Conservation (phyloP, 1,140 invertebrate species). For the Heliconius himera region DNA sequence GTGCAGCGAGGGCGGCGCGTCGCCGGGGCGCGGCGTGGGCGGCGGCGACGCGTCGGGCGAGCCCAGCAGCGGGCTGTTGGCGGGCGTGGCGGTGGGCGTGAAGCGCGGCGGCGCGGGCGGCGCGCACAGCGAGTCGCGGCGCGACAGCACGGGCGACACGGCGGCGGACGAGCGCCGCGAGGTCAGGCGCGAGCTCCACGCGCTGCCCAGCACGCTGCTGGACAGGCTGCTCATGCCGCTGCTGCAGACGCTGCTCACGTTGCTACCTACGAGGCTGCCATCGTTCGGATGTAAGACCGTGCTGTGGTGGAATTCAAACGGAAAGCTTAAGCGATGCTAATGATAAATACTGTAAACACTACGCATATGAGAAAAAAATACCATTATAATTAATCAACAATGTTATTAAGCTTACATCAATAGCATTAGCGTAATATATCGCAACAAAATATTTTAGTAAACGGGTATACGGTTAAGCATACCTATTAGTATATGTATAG, state of each 20-base stretch:
- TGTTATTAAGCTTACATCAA: conserved; percentile 13
- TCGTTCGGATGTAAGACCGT: conserved; percentile 94
- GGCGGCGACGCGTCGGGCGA: conserved; percentile 87
- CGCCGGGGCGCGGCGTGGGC: conserved; percentile 90
- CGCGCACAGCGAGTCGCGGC: conserved; percentile 83
- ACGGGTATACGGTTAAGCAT: background rate
- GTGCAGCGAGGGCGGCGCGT: conserved; percentile 83
- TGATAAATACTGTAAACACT: conserved; percentile 21
- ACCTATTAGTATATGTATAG: conserved; percentile 93
- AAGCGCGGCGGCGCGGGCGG: conserved; percentile 72
- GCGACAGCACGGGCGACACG: conserved; percentile 78
- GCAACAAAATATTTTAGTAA: conserved; percentile 11
- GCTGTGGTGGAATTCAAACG: conserved; percentile 62
- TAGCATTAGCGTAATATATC: conserved; percentile 9
- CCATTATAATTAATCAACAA: background rate
- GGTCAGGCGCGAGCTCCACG: conserved; percentile 72
- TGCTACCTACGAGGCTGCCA: conserved; percentile 85
- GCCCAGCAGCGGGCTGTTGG: conserved; percentile 73
- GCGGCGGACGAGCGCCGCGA: conserved; percentile 85
- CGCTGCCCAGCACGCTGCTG: conserved; percentile 83
- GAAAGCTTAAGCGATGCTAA: conserved; percentile 38
- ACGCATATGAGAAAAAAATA: conserved; percentile 22
- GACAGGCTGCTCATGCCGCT: conserved; percentile 82
- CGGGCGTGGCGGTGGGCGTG: conserved; percentile 83
- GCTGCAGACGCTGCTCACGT: conserved; percentile 81